These are phyloP conservation scores for Mormyrus iriodes DNA, from an alignment of 2,113 vertebrate species.

Conservation along the genomic window DNA sequence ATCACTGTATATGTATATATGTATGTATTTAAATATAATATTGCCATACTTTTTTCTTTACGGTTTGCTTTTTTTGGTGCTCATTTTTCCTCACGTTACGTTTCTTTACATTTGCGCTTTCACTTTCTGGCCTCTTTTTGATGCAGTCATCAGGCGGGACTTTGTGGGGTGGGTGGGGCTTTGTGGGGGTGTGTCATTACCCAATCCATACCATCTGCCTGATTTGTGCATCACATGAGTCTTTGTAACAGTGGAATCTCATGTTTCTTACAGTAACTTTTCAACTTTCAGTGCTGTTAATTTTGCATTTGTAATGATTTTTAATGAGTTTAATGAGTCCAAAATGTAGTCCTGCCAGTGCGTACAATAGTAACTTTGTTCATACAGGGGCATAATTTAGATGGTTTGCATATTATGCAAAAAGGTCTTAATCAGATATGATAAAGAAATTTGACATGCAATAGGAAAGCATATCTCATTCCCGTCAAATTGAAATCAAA, in stretches of 20 bases:
- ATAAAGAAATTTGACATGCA: background rate
- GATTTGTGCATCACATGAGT: background rate
- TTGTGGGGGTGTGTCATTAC: background rate
- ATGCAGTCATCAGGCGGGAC: background rate
- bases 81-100: background rate
- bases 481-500: too few relatives aligned
- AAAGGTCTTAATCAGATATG: too few relatives aligned
- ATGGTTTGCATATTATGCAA: too few relatives aligned
- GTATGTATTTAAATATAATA: too few relatives aligned
- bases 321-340: too few relatives aligned
- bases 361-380: background rate
- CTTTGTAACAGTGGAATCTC: background rate
- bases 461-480: too few relatives aligned
- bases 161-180: background rate
- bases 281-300: background rate
- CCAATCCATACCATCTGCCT: background rate
- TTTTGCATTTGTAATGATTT: background rate
- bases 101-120: background rate
- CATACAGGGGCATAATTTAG: too few relatives aligned
- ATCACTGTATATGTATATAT: too few relatives aligned
- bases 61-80: background rate
- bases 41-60: too few relatives aligned
- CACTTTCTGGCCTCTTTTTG: background rate
- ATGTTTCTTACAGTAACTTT: background rate
- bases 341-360: background rate